phyloP scores from a whole-genome alignment of 2,797 vertebrate genomes.

The Podarcis siculus region DNA sequence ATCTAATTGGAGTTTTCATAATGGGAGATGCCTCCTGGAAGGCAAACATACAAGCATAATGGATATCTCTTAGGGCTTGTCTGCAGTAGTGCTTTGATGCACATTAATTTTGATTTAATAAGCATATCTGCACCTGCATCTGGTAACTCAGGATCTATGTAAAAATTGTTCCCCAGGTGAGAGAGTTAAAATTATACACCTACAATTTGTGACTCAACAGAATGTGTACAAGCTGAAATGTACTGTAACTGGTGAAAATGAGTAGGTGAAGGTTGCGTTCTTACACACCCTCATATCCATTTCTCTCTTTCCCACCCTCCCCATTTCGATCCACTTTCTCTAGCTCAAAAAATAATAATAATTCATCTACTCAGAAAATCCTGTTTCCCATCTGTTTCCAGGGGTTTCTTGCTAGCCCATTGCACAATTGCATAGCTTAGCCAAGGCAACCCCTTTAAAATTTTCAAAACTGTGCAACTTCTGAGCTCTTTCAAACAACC shows the following conservation, averaged over 20 bases:
- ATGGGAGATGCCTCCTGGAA: not conserved
- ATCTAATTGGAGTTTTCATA: not conserved
- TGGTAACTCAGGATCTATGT: not conserved
- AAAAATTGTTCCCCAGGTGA: not conserved
- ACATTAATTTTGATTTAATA: slow-evolving; percentile 13
- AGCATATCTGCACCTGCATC: not conserved
- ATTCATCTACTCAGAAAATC: not conserved
- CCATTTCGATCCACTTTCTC: not conserved
- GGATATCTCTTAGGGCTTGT: not conserved
- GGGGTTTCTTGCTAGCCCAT: not conserved
- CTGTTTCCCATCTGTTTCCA: not conserved
- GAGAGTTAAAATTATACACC: not conserved
- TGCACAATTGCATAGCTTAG: not conserved
- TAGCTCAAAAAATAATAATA: not conserved
- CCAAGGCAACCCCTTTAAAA: not conserved
- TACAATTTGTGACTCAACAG: not conserved
- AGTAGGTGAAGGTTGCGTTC: too few species aligned
- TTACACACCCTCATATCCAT: not conserved
- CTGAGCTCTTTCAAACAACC: not conserved
- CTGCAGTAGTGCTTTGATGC: not conserved
- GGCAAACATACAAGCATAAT: not conserved
- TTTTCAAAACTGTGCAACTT: not conserved
- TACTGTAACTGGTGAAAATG: not conserved
- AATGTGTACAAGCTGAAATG: not conserved
- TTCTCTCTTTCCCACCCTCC: not conserved